A percentile compares a stretch with the other conserved stretches of the same genome.
These are phyloP conservation scores for Pycnomerus fuliginosus DNA, from an alignment of 2,888 invertebrate genomes.

Conservation along the genomic window DNA sequence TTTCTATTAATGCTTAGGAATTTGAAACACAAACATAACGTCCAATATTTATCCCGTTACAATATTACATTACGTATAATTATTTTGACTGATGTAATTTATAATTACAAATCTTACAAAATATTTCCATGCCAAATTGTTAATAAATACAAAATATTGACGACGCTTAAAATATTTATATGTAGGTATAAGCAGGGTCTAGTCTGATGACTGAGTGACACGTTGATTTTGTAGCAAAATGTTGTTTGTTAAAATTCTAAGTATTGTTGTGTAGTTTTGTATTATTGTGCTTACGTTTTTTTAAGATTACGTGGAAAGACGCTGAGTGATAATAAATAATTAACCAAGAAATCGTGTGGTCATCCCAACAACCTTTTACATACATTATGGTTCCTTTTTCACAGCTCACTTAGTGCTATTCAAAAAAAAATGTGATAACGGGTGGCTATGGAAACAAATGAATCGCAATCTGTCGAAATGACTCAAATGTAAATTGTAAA, in stretches of 20 bases:
- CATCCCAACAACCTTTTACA: no score
- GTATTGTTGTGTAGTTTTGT: conserved; percentile 39
- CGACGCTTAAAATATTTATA: conserved; percentile 23
- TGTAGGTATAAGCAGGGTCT: conserved; percentile 24
- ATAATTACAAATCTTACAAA: not conserved
- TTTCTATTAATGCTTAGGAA: no score
- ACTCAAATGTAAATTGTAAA: no score
- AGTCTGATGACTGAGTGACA: conserved; percentile 22
- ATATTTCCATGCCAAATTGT: conserved; percentile 18
- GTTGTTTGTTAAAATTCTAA: conserved; percentile 17
- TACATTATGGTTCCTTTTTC: no score
- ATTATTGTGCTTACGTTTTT: conserved; percentile 36
- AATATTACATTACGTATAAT: not conserved
- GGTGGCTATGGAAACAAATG: no score
- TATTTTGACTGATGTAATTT: not conserved
- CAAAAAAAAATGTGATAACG: no score
- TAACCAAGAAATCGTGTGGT: no score
- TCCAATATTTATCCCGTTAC: no score
- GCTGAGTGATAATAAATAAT: conserved; percentile 38
- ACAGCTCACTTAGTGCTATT: no score
- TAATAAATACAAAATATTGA: conserved; percentile 14
- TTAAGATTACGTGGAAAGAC: conserved; percentile 38
- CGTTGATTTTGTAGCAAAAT: conserved; percentile 3
- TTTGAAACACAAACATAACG: no score
- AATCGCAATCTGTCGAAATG: no score